A percentile compares a stretch with the other conserved stretches of the same genome.
phyloP scores from a whole-genome alignment of 2,888 invertebrate species.

The Fragum sueziense region DNA sequence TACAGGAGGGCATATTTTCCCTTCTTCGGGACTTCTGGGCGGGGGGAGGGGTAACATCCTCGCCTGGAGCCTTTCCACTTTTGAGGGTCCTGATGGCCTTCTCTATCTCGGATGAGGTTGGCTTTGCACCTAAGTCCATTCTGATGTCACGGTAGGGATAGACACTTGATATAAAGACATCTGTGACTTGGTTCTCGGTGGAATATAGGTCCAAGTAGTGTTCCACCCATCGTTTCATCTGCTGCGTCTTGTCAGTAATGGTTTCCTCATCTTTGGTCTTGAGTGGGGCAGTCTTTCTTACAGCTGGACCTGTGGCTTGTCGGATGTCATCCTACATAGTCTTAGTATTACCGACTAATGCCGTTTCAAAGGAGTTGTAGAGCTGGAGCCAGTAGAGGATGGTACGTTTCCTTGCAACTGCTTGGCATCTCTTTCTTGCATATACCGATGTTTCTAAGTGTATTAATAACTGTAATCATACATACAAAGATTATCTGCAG shows the following conservation, averaged over 20 bases:
- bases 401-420: background rate
- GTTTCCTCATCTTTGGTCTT: background rate
- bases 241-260: too few relatives aligned
- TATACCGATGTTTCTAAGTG: too few relatives aligned
- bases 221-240: too few relatives aligned
- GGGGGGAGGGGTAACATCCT: background rate
- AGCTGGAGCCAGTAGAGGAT: background rate
- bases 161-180: background rate
- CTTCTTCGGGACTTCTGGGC: conserved; percentile 1
- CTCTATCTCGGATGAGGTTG: too few relatives aligned
- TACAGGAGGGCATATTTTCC: background rate
- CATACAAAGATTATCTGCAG: too few relatives aligned
- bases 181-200: conserved; percentile 7
- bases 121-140: background rate
- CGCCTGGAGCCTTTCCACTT: too few relatives aligned
- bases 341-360: background rate
- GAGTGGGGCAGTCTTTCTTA: background rate
- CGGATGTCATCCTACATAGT: conserved; percentile 12
- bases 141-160: background rate
- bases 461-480: too few relatives aligned
- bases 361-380: background rate
- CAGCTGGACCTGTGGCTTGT: background rate
- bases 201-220: conserved; percentile 13
- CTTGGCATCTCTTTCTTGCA: background rate
- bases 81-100: too few relatives aligned